Evolutionary conservation across 2,797 vertebrate species (phyloP), one percentile per base, ranked within the genome.

Genomic region (Okamejei kenojei): DNA sequence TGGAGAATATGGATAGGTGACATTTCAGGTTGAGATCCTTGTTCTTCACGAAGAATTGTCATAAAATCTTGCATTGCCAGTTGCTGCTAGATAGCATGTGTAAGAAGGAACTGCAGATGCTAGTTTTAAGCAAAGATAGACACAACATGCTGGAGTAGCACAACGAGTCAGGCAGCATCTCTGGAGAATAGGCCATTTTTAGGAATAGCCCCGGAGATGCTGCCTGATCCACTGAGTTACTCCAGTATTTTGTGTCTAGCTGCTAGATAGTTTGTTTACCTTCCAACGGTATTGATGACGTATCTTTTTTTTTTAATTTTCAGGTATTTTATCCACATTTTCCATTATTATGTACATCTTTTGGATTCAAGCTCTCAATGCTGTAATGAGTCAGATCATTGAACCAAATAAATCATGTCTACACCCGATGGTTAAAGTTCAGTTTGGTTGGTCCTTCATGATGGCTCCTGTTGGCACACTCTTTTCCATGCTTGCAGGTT

Each of bases 361-460:
- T 92, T 92, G 90, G 90, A 74, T 92, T 92, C 90, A 92, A 74
- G 68, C 90, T 76, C 90, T 92, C 2, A 21, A 17, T 26, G 90
- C 68, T 74, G 35, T 76, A 71, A 13, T 74, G 71, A 35, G 15
- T 71, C 68, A 92, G 90, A 92, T 92, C 38, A n/a, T 54, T 29
- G 90, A 45, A 7, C 71, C 90, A 73, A 54, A 2, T 29, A 92
- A 92, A 45, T 29, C 21, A 76, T 92, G 90, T n/a, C 26, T 26
- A 15, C 23, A 92, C 38, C 71, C 90, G 73, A 76, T 74, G 23
- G 71, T 92, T 13, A 74, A 92, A 45, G 26, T 73, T 92, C 90
- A 54, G 1, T 92, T 45, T 92, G 90, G 90, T 8, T 92, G 90
- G 90, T 74, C 90, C 58, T 92, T 92, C 71, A 73, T 92, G 68